phyloP scores from a whole-genome alignment of 2,797 vertebrate species.

The Tachyglossus aculeatus region DNA sequence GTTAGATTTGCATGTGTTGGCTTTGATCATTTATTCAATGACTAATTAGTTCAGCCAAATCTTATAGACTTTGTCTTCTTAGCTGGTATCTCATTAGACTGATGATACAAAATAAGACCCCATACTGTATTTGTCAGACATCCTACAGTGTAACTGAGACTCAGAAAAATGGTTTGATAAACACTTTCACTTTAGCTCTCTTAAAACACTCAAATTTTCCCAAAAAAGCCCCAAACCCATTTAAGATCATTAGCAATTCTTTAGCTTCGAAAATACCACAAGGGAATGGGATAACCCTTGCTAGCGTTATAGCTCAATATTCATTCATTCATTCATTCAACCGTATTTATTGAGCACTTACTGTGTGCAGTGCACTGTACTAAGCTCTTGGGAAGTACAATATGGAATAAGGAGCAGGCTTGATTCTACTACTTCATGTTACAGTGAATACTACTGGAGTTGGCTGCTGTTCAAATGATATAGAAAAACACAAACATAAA shows the following conservation, averaged over 20 bases:
- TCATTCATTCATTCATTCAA: too few species aligned
- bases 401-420: not conserved
- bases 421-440: not conserved
- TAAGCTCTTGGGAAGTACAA: too few species aligned
- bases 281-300: slow-evolving; percentile 27
- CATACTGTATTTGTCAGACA: slow-evolving; percentile 34
- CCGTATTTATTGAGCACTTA: too few species aligned
- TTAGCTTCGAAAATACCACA: slow-evolving; percentile 41
- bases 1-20: slow-evolving; percentile 7
- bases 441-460: slow-evolving; percentile 11
- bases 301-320: not conserved
- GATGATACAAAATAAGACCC: slow-evolving; percentile 29
- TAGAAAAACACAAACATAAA: slow-evolving; percentile 1
- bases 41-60: slow-evolving; percentile 43
- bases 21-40: slow-evolving; percentile 48
- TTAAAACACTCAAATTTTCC: slow-evolving; percentile 13
- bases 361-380: too few species aligned
- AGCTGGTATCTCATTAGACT: slow-evolving; percentile 11
- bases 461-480: not conserved
- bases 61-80: slow-evolving; percentile 10
- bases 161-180: slow-evolving; percentile 20
- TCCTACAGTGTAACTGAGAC: slow-evolving; percentile 35
- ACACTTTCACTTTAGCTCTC: slow-evolving; percentile 28
- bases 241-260: slow-evolving; percentile 39
- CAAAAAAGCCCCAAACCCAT: slow-evolving; percentile 14